Evolutionary conservation across 2,113 vertebrate genomes (phyloP).

Genomic region (Laterallus jamaicensis): DNA sequence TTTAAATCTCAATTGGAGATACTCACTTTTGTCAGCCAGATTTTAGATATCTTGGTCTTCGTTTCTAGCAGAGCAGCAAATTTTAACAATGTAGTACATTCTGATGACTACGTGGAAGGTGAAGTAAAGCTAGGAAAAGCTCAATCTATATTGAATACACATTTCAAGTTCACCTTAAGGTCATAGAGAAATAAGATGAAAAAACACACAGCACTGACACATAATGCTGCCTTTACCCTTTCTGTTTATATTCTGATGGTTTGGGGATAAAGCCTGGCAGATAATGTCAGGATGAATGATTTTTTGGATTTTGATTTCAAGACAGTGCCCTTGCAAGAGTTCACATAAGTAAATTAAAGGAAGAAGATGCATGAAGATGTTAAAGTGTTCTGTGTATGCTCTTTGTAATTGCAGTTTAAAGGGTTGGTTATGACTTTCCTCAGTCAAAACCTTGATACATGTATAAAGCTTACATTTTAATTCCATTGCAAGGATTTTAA

Average conservation of each 20-base stretch:
- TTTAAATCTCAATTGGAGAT: not conserved
- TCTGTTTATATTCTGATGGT: constrained; percentile 20
- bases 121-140: constrained; percentile 3
- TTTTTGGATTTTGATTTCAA: constrained; percentile 48
- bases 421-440: not conserved
- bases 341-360: not conserved
- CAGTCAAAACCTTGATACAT: not conserved
- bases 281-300: not conserved
- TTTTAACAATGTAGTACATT: not conserved
- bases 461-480: not conserved
- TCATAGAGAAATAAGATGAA: not conserved
- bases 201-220: not conserved
- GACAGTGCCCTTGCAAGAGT: not conserved
- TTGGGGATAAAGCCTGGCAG: not conserved
- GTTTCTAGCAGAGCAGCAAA: not conserved
- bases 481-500: not conserved
- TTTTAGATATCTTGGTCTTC: not conserved
- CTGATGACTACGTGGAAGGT: constrained; percentile 2
- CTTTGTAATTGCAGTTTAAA: not conserved
- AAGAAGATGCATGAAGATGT: not conserved
- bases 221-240: not conserved
- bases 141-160: not conserved
- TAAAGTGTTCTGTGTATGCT: not conserved
- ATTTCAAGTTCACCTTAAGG: constrained; percentile 16
- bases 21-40: not conserved